These are phyloP conservation scores for Brachypalpus laphriformis DNA, from an alignment of 2,888 invertebrate genomes.

Conservation along the genomic window DNA sequence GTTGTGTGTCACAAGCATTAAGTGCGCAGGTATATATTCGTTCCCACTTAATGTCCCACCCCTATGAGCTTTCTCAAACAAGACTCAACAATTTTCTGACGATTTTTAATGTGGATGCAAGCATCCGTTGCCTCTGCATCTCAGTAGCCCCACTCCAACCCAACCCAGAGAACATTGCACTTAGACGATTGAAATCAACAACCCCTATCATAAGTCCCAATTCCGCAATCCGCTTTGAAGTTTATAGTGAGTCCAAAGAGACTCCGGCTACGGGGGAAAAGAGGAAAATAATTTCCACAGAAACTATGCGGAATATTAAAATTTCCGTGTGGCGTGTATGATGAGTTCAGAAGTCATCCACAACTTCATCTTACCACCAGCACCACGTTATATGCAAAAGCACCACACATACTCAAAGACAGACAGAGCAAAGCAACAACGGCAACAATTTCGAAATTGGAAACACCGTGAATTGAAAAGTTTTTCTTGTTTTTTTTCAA, in stretches of 20 bases:
- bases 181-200: conserved; percentile 40
- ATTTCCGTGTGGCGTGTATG: conserved; percentile 13
- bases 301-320: conserved; percentile 42
- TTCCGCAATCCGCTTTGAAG: conserved; percentile 4
- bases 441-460: conserved; percentile 56
- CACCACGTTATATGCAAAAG: background rate
- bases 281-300: conserved; percentile 13
- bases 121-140: background rate
- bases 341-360: conserved; percentile 27
- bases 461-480: conserved; percentile 57
- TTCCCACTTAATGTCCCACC: background rate
- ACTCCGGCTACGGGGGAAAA: background rate
- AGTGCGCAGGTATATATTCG: too few species aligned
- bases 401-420: background rate
- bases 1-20: too few species aligned
- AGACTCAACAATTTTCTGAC: background rate
- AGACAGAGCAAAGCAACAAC: conserved; percentile 2
- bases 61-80: too few species aligned
- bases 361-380: background rate
- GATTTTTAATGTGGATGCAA: background rate
- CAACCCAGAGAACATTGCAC: background rate
- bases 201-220: background rate
- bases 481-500: conserved; percentile 41
- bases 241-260: background rate
- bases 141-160: background rate